These are phyloP conservation scores for Clarias pachynema DNA, from an alignment of 2,797 vertebrate species.

Conservation along the genomic window DNA sequence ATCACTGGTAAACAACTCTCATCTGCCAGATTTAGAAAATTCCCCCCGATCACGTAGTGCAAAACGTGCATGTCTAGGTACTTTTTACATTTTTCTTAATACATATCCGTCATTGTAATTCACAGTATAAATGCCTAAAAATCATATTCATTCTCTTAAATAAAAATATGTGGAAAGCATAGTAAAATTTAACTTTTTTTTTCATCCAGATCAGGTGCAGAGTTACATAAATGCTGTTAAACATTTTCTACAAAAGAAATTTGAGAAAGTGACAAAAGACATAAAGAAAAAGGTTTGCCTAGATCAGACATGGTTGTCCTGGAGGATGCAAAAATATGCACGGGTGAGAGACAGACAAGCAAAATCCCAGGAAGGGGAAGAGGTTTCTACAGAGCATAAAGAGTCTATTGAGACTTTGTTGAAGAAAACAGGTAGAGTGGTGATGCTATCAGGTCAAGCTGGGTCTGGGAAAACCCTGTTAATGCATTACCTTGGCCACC, in stretches of 20 bases:
- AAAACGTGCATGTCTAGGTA: constrained; percentile 72
- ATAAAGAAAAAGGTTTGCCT: constrained; percentile 64
- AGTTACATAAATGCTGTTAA: constrained; percentile 69
- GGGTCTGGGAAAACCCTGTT: constrained; percentile 88
- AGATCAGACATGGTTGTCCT: constrained; percentile 75
- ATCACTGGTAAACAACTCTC: constrained; percentile 16
- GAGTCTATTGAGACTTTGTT: constrained; percentile 79
- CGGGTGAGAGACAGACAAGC: constrained; percentile 49
- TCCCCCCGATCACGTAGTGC: background rate
- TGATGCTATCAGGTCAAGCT: constrained; percentile 79
- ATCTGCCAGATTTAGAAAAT: constrained; percentile 5
- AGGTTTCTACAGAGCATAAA: constrained; percentile 59
- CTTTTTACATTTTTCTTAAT: background rate
- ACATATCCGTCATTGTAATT: background rate
- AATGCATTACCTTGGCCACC: constrained; percentile 76
- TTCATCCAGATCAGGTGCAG: constrained; percentile 74
- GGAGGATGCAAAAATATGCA: constrained; percentile 64
- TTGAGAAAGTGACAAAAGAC: constrained; percentile 55
- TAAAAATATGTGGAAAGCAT: background rate
- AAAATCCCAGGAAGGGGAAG: constrained; percentile 63
- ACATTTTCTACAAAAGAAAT: constrained; percentile 63
- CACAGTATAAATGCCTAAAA: background rate
- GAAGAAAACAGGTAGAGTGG: constrained; percentile 65
- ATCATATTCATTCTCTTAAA: background rate
- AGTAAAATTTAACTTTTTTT: constrained; percentile 7